These are phyloP conservation scores for Notospermus geniculatus DNA, from an alignment of 1,140 invertebrate species.

Conservation along the genomic window DNA sequence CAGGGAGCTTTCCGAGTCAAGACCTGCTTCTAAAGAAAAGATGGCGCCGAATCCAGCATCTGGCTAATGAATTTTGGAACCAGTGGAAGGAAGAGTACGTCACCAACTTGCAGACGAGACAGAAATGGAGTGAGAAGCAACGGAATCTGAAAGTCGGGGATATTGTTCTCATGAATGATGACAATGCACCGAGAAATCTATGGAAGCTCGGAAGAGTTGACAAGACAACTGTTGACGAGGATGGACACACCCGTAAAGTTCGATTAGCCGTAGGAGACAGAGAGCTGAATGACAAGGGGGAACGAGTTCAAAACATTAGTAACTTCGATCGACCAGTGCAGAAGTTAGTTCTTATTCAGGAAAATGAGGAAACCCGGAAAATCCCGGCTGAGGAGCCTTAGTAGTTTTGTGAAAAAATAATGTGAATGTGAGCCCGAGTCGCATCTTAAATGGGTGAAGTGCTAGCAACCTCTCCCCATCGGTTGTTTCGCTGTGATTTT, in stretches of 20 bases:
- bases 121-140: conserved; percentile 4
- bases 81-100: conserved; percentile 21
- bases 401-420: no score
- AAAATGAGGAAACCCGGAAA: no score
- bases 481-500: no score
- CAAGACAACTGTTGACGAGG: background rate
- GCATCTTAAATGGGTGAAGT: no score
- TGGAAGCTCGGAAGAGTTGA: conserved; percentile 7
- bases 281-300: background rate
- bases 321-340: conserved; percentile 1
- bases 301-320: background rate
- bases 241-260: background rate
- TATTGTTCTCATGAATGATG: conserved; percentile 15
- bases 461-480: no score
- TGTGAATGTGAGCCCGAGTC: no score
- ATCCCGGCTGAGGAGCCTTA: no score
- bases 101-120: conserved; percentile 9
- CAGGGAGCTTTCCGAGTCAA: background rate
- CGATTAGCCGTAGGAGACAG: no score
- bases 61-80: conserved; percentile 17
- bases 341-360: conserved; percentile 7
- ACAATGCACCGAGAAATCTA: conserved; percentile 3
- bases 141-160: conserved; percentile 8
- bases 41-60: conserved; percentile 17
- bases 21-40: conserved; percentile 10